These are phyloP conservation scores for Xylota sylvarum DNA, from an alignment of 2,888 invertebrate species.

Conservation along the genomic window DNA sequence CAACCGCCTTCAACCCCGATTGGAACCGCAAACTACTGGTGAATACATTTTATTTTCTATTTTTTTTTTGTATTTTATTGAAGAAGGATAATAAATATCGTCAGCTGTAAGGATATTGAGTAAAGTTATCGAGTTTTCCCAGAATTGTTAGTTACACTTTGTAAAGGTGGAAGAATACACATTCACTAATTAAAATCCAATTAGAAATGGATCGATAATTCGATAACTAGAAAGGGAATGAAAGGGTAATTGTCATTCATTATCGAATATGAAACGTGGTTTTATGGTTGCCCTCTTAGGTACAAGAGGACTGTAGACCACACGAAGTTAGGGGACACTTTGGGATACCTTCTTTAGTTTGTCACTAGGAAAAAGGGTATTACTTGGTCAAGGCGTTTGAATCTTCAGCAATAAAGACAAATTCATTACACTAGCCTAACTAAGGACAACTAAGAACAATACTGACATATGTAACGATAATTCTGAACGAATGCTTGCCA, in stretches of 20 bases:
- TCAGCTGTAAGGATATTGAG: constrained; percentile 6
- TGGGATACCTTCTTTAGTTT: too few species aligned
- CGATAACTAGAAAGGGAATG: background rate
- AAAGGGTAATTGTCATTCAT: background rate
- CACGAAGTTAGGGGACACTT: too few species aligned
- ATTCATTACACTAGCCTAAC: too few species aligned
- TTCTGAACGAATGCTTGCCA: too few species aligned
- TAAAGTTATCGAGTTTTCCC: background rate
- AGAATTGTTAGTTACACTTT: background rate
- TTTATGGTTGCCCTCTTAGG: background rate
- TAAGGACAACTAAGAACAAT: too few species aligned
- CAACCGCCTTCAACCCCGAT: background rate
- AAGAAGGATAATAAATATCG: constrained; percentile 38
- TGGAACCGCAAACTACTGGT: background rate
- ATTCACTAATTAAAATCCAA: constrained; percentile 21
- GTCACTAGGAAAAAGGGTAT: too few species aligned
- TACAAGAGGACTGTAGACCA: too few species aligned
- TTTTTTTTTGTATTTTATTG: constrained; percentile 45
- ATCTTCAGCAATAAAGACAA: too few species aligned
- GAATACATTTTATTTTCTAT: background rate
- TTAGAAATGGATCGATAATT: constrained; percentile 26
- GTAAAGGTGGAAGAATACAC: background rate
- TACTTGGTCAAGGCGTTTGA: too few species aligned
- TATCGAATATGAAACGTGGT: background rate
- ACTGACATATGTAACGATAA: too few species aligned